These are phyloP conservation scores for Maccullochella peelii DNA, from an alignment of 2,113 vertebrate genomes.

Conservation along the genomic window DNA sequence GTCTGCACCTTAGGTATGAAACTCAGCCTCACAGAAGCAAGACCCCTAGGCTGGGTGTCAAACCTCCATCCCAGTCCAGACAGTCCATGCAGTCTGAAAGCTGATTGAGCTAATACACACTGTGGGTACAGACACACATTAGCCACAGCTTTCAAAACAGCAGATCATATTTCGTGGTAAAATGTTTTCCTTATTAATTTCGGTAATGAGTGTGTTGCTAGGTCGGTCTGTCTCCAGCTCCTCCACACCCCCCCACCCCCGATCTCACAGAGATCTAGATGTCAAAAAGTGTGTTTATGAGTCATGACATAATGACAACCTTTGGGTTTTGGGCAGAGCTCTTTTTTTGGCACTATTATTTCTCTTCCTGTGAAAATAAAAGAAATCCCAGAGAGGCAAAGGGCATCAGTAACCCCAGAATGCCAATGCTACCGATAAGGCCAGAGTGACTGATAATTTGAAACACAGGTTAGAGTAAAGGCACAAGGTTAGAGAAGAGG, in stretches of 20 bases:
- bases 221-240: slow-evolving; percentile 9
- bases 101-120: slow-evolving; percentile 64
- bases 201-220: slow-evolving; percentile 61
- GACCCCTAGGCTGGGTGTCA: slow-evolving; percentile 52
- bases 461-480: slow-evolving; percentile 9
- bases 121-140: slow-evolving; percentile 63
- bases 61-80: slow-evolving; percentile 51
- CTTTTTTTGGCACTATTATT: slow-evolving; percentile 36
- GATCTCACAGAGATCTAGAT: slow-evolving; percentile 56
- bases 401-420: slow-evolving; percentile 23
- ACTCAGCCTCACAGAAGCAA: slow-evolving; percentile 61
- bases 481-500: slow-evolving; percentile 31
- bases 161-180: slow-evolving; percentile 63
- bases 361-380: slow-evolving; percentile 46
- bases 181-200: slow-evolving; percentile 78
- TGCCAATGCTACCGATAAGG: slow-evolving; percentile 51
- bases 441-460: slow-evolving; percentile 12
- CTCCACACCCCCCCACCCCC: slow-evolving; percentile 12
- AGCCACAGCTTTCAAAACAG: slow-evolving; percentile 78
- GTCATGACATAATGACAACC: slow-evolving; percentile 62
- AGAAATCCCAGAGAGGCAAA: slow-evolving; percentile 46
- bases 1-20: slow-evolving; percentile 58
- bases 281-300: slow-evolving; percentile 56
- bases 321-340: slow-evolving; percentile 36
- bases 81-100: slow-evolving; percentile 50